A percentile compares a stretch with the other conserved stretches of the same genome.
phyloP scores from a whole-genome alignment of 1,140 invertebrate species.

The Mylabris phalerata region DNA sequence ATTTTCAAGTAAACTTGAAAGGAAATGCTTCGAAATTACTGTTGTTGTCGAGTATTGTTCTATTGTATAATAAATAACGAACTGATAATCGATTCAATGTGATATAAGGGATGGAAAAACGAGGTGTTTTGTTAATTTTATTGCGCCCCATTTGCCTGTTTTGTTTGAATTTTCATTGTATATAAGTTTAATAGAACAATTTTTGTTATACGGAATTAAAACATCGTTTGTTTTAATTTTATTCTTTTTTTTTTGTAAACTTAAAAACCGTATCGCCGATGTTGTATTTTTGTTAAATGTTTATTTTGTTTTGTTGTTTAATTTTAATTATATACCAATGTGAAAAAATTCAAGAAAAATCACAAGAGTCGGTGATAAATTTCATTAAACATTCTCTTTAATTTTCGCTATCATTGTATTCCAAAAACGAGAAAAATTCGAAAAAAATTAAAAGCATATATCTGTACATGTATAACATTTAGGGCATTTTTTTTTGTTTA shows the following conservation, averaged over 20 bases:
- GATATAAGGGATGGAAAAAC: too few species aligned
- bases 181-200: too few species aligned
- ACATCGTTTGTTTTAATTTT: not conserved
- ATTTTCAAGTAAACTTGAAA: too few species aligned
- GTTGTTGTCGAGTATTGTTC: too few species aligned
- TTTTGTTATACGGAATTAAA: not conserved
- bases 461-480: slow-evolving; percentile 12
- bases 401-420: slow-evolving; percentile 14
- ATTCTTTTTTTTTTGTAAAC: not conserved
- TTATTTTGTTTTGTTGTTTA: slow-evolving; percentile 6
- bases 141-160: too few species aligned
- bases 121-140: too few species aligned
- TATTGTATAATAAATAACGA: too few species aligned
- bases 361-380: not conserved
- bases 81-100: too few species aligned
- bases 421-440: not conserved
- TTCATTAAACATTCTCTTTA: not conserved
- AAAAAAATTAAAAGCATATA: slow-evolving; percentile 8
- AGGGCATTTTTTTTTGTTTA: slow-evolving; percentile 15
- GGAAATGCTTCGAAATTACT: too few species aligned
- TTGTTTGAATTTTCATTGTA: too few species aligned
- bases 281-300: not conserved
- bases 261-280: not conserved
- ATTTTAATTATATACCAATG: not conserved
- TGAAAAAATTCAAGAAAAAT: not conserved